These are phyloP conservation scores for Zoanthus solanderi DNA, from an alignment of 92 coral and sea anemone species.

Conservation along the genomic window DNA sequence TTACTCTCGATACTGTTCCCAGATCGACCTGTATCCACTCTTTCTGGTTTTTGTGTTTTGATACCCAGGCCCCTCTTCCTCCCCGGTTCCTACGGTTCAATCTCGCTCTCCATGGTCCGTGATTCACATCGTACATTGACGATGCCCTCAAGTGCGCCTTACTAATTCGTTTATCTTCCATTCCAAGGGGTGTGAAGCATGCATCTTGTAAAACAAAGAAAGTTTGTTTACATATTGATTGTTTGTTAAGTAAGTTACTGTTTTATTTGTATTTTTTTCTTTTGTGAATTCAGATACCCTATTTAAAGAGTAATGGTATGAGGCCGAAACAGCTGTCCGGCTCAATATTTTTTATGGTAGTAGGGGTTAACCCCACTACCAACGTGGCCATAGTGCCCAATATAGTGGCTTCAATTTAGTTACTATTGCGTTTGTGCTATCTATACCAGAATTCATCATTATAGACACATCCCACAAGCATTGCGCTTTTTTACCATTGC, in stretches of 20 bases:
- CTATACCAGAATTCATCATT: too few relatives aligned
- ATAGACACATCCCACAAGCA: too few relatives aligned
- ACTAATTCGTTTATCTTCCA: slow-evolving; percentile 69
- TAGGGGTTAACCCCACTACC: too few relatives aligned
- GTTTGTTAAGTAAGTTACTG: background rate
- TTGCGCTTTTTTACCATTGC: too few relatives aligned
- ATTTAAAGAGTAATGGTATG: too few relatives aligned
- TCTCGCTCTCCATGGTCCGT: slow-evolving; percentile 72
- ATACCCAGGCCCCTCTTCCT: slow-evolving; percentile 64
- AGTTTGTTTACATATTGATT: background rate
- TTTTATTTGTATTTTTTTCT: too few relatives aligned
- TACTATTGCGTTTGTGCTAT: too few relatives aligned
- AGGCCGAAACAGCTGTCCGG: too few relatives aligned
- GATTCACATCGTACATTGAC: slow-evolving; percentile 55
- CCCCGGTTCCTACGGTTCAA: slow-evolving; percentile 63
- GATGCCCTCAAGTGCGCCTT: slow-evolving; percentile 69
- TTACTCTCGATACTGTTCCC: slow-evolving; percentile 48
- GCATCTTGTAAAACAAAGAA: slow-evolving; percentile 32
- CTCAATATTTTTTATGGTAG: too few relatives aligned
- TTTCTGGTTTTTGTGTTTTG: slow-evolving; percentile 40
- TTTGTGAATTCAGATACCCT: too few relatives aligned
- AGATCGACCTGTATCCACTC: slow-evolving; percentile 73
- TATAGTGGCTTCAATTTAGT: too few relatives aligned
- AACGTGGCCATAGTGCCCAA: too few relatives aligned
- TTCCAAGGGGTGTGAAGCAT: slow-evolving; percentile 67